These are phyloP conservation scores for Sturmia bella DNA, from an alignment of 2,888 invertebrate species.

Conservation along the genomic window DNA sequence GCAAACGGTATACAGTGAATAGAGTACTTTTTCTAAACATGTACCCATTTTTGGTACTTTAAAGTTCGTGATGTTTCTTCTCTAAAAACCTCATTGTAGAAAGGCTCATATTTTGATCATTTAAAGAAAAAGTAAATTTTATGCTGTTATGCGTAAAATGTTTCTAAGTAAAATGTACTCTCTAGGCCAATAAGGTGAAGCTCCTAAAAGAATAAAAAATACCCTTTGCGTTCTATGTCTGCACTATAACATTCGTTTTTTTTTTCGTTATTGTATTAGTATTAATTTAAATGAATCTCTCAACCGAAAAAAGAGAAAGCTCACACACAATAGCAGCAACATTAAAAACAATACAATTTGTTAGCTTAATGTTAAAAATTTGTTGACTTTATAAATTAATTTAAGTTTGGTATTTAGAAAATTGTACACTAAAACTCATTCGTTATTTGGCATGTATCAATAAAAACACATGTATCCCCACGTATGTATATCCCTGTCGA, in stretches of 20 bases:
- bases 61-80: too few relatives aligned
- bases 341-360: constrained; percentile 51
- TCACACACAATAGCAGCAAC: not conserved
- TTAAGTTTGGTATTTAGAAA: constrained; percentile 41
- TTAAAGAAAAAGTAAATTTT: too few relatives aligned
- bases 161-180: too few relatives aligned
- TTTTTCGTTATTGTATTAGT: too few relatives aligned
- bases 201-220: not conserved
- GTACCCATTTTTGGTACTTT: not conserved
- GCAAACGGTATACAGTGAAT: not conserved
- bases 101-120: too few relatives aligned
- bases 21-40: not conserved
- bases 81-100: too few relatives aligned
- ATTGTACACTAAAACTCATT: constrained; percentile 2
- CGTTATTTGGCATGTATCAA: too few relatives aligned
- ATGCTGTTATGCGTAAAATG: too few relatives aligned
- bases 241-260: too few relatives aligned
- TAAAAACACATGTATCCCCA: not conserved
- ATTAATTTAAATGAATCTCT: constrained; percentile 16
- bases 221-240: too few relatives aligned
- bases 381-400: constrained; percentile 63
- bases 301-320: not conserved
- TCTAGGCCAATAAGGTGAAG: too few relatives aligned
- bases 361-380: constrained; percentile 47
- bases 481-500: too few relatives aligned